Base-by-base conservation (phyloP, 35 echinoderm and acorn worm species). In the Strongylocentrotus purpuratus region DNA sequence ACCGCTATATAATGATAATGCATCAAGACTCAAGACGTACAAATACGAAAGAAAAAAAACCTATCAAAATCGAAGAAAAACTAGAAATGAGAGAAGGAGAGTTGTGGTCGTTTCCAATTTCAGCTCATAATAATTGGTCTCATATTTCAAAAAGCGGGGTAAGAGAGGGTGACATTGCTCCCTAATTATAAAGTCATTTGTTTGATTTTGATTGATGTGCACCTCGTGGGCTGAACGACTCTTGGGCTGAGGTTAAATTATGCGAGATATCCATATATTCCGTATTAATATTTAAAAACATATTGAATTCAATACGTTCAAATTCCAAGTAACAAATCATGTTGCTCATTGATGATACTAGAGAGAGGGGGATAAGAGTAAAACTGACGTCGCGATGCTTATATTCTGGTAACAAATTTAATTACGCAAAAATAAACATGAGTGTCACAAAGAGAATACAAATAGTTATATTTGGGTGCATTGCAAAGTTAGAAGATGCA, bases 121-220 rank as follows among this genome's bases (percentile, higher is more conserved):
- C 9, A 31, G 28, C 33, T 22, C 85, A 86, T 86, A 86, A 2
- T 85, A 20, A 31, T 33, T 9, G 45, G 33, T 89, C 32, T 45
- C 12, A 25, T 46, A 33, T 89, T 89, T 45, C 87, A 46, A 89
- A 33, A 46, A 31, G 7, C 17, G 12, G 4, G 32, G 32, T 10
- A 15, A 33, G 33, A 4, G 7, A 41, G 87, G 31, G 33, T 46
- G 87, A 4, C 87, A 89, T 35, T 89, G 87, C 33, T 32, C 85
- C 32, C 87, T 89, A 46, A 89, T 89, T 45, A 89, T 89, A 45
- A 89, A 89, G 4, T 89, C 87, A 89, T 89, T 89, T 89, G 87
- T 45, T 89, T 1, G 45, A 18, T 31, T 33, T 7, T 86, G 85
- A 86, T 86, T 31, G 85, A 86, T 86, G 85, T 86, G 9, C 10